Base-by-base conservation (phyloP, 2,888 invertebrate genomes). In the Esperia sulphurella region DNA sequence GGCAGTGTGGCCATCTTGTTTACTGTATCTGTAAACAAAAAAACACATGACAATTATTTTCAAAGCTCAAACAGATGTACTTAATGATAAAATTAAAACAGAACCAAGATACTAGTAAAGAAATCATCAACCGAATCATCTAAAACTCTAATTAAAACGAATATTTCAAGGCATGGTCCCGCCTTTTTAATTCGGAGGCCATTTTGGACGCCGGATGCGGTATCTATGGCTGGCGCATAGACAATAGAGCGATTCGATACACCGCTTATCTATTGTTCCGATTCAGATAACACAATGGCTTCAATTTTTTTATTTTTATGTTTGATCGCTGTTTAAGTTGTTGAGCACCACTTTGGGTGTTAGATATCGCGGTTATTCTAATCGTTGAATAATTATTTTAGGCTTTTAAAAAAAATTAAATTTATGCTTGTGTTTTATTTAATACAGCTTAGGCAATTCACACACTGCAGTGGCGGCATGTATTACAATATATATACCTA, bases 1-100 rank as follows among this genome's bases (percentile, higher is more conserved):
- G 86, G 86, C 38, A 87, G 66, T 12, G 86, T 87, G 10, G 86
- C 86, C 86, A 87, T 83, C 69, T 62, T 56, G 41, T 38, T n/a
- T 13, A 31, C 2, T 35, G n/a, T n/a, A 41, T 33, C 49, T 50
- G 45, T 13, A 41, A 45, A 29, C 28, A 44, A 35, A 44, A 44
- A n/a, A n/a, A n/a, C n/a, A 28, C 14, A 37, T 8, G 9, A 13
- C 1, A 21, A n/a, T 31, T 29, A 43, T 21, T 21, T 21, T 21
- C 31, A 10, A 6, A 35, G 35, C 35, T 35, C n/a, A 9, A 5
- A 35, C n/a, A 35, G 35, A 35, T 35, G 5, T 35, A n/a, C n/a
- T n/a, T n/a, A n/a, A n/a, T n/a, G 35, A 35, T 35, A 35, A 35
- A 35, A 35, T n/a, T 33, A 33, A 33, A 35, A 35, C n/a, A 35